These are phyloP conservation scores for Dryobotodes eremita DNA, from an alignment of 2,888 invertebrate genomes.

Conservation along the genomic window DNA sequence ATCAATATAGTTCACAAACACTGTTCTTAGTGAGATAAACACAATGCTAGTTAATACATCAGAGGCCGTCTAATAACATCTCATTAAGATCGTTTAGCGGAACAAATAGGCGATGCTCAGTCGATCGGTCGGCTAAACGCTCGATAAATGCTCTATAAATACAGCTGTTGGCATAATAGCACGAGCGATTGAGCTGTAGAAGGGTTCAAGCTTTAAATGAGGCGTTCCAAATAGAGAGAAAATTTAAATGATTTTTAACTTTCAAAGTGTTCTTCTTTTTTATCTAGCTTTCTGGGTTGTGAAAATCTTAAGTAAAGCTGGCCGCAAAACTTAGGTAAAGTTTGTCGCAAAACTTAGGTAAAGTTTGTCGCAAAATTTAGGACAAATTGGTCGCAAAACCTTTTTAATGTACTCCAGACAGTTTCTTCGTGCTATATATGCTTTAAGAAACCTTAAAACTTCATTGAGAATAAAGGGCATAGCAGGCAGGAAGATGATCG, in stretches of 20 bases:
- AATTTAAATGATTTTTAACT: not conserved
- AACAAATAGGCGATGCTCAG: conserved; percentile 52
- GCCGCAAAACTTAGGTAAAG: not conserved
- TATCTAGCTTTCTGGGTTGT: not conserved
- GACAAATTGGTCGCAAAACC: not conserved
- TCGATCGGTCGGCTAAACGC: conserved; percentile 28
- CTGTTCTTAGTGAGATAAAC: conserved; percentile 1
- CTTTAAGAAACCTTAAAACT: too few relatives aligned
- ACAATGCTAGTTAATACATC: conserved; percentile 42
- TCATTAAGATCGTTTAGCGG: conserved; percentile 51
- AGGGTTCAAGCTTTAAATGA: not conserved
- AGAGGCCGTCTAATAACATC: conserved; percentile 41
- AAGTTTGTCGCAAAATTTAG: not conserved
- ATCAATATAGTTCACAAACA: not conserved
- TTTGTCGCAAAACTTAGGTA: not conserved
- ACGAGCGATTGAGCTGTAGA: conserved; percentile 44
- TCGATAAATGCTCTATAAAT: conserved; percentile 56
- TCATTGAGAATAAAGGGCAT: not conserved
- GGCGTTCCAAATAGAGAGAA: not conserved
- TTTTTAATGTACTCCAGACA: not conserved
- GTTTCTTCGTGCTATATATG: not conserved
- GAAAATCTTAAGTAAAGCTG: not conserved
- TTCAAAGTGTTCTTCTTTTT: not conserved
- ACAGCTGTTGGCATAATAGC: conserved; percentile 32
- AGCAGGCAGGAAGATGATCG: not conserved